Evolutionary conservation across 2,888 invertebrate species (phyloP), one percentile per base, ranked within the genome.

Genomic region (Drosophila meridiana): DNA sequence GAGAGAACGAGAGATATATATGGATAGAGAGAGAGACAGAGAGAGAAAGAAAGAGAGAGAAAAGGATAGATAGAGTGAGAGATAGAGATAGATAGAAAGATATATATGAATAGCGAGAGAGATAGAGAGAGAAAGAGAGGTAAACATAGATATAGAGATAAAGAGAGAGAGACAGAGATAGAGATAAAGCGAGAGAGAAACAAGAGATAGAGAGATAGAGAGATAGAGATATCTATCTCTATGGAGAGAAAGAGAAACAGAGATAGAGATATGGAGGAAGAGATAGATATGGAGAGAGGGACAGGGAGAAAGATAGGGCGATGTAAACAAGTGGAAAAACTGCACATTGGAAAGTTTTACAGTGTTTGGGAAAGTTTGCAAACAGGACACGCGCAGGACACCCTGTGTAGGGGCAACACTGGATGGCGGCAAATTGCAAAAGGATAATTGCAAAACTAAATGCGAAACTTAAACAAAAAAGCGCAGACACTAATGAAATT

Each of bases 401-500:
- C 56, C 30, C 45, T 3, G 20, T 20, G 20, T 20, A 20, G 20
- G 20, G 47, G 26, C 38, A 32, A 64, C 26, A 48, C 28, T 45
- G 65, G 48, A 70, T 70, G 62, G 68, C 69, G 69, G 80, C 62
- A 77, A 75, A 77, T 72, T 74, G 72, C 61, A 58, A 69, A 78
- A 70, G 69, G 81, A 86, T 88, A 87, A 88, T 86, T 87, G 84
- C 73, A 73, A 83, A 86, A 79, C 83, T 80, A 72, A 83, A 89
- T 83, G 77, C 77, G 68, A 84, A 87, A 89, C 82, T 89, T 83
- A 81, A 87, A 87, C 84, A 87, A 78, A 83, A 84, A 79, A 87
- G 82, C 75, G 82, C 77, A 90, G 90, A 91, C 87, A 79, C 70
- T 91, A 91, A 91, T 91, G 91, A 91, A 91, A 90, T 90, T 91